Base-by-base conservation (phyloP, 2,888 invertebrate species). In the Pycnomerus fuliginosus region DNA sequence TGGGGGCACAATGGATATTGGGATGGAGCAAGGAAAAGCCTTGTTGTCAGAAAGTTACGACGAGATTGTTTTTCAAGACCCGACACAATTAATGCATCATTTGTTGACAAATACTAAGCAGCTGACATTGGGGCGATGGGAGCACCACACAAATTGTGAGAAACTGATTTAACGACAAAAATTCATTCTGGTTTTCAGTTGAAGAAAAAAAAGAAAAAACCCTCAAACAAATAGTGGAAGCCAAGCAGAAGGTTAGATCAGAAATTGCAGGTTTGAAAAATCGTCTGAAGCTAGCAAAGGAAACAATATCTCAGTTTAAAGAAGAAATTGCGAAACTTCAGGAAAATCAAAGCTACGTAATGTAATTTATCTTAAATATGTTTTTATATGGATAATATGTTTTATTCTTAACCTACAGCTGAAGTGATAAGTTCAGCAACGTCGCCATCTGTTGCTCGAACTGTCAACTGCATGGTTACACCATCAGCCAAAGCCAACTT, bases 41-140 rank as follows among this genome's bases (percentile, higher is more conserved):
- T 74, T 97, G 0, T 90, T 95, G 5, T 90, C 92, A 0, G 97
- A 98, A 72, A 89, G 86, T 48, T 98, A 96, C 64, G 97, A 97
- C 68, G 97, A 97, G 76, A 88, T 97, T 37, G 90, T 96, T 0
- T 93, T 93, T 65, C 90, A 91, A 71, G 91, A 92, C 68, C 91
- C 91, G 0, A 90, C 90, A 1, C 87, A 87, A 48, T 74, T 90
- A 52, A 93, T 95, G 92, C 91, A 94, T 62, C 90, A 93, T 65
- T 76, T 93, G 16, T 73, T 95, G 24, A 87, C 83, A 46, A 85
- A 80, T 56, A 82, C 86, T 0, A 85, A 87, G 59, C 87, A 86
- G 1, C 71, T 91, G 13, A 83, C 84, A 0, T 77, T 82, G 42
- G 86, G 84, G 1, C 68, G 78, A 15, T 89, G 90, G 83, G 83